phyloP scores from a whole-genome alignment of 2,113 vertebrate species.

The Herpetotheres cachinnans region DNA sequence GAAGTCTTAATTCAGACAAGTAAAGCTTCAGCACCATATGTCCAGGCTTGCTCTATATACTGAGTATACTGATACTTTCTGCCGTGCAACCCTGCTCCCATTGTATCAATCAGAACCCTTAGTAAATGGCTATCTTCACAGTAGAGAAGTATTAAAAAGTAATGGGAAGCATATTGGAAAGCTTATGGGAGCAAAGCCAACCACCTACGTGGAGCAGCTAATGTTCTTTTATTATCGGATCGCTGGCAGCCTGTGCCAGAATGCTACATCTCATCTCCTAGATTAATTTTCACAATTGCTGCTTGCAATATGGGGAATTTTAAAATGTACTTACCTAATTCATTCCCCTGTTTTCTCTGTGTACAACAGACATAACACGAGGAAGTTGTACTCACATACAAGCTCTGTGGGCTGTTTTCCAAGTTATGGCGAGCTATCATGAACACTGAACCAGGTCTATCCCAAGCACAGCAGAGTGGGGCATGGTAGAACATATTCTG shows the following conservation, averaged over 20 bases:
- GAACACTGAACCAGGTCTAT: background rate
- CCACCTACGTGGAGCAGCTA: background rate
- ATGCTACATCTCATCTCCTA: background rate
- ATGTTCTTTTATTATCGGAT: background rate
- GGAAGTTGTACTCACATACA: background rate
- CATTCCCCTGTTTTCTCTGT: background rate
- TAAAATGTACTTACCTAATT: background rate
- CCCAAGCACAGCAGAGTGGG: background rate
- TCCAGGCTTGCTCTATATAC: background rate
- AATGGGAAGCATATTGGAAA: background rate
- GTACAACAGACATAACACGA: background rate
- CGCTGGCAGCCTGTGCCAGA: background rate
- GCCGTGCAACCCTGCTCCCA: background rate
- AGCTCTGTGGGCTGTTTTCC: background rate
- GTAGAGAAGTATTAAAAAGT: background rate
- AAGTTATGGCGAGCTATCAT: background rate
- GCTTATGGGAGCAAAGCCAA: background rate
- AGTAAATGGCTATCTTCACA: background rate
- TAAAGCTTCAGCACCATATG: background rate
- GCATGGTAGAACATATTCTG: background rate
- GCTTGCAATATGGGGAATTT: background rate
- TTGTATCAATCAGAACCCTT: background rate
- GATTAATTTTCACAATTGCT: background rate
- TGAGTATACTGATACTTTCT: background rate
- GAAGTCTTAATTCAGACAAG: background rate